Conservation (phyloP, 2,113 vertebrate species). For the Rhinopomastus cyanomelas region DNA sequence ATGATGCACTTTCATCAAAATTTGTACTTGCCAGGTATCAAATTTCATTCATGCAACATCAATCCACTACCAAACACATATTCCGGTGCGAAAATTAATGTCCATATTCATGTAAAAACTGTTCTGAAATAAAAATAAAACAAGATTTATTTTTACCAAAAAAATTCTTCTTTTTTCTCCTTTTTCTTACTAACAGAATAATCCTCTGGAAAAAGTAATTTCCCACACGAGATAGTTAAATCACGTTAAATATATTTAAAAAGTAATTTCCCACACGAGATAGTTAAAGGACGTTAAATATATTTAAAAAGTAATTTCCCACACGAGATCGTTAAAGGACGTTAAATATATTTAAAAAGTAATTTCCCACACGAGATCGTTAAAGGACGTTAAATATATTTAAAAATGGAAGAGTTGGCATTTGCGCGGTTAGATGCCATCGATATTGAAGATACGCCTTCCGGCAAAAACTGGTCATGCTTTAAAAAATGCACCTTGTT, state of each 20-base stretch:
- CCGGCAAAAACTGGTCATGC: slow-evolving; percentile 82
- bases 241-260: slow-evolving; percentile 74
- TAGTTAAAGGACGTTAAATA: slow-evolving; percentile 70
- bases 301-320: slow-evolving; percentile 74
- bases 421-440: slow-evolving; percentile 65
- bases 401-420: slow-evolving; percentile 75
- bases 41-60: slow-evolving; percentile 58
- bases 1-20: slow-evolving; percentile 58
- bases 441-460: slow-evolving; percentile 67
- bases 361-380: slow-evolving; percentile 26
- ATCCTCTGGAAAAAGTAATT: slow-evolving; percentile 36
- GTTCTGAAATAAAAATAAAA: slow-evolving; percentile 57
- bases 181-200: slow-evolving; percentile 10
- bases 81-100: slow-evolving; percentile 51
- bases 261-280: slow-evolving; percentile 57
- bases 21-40: slow-evolving; percentile 53
- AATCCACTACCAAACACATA: slow-evolving; percentile 54
- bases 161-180: background rate
- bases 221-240: slow-evolving; percentile 48
- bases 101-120: slow-evolving; percentile 56
- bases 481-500: slow-evolving; percentile 79
- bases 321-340: slow-evolving; percentile 55
- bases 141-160: background rate
- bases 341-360: slow-evolving; percentile 69
- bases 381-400: slow-evolving; percentile 73